Evolutionary conservation across 2,888 invertebrate species (phyloP).

Genomic region (Diadegma fenestrale): DNA sequence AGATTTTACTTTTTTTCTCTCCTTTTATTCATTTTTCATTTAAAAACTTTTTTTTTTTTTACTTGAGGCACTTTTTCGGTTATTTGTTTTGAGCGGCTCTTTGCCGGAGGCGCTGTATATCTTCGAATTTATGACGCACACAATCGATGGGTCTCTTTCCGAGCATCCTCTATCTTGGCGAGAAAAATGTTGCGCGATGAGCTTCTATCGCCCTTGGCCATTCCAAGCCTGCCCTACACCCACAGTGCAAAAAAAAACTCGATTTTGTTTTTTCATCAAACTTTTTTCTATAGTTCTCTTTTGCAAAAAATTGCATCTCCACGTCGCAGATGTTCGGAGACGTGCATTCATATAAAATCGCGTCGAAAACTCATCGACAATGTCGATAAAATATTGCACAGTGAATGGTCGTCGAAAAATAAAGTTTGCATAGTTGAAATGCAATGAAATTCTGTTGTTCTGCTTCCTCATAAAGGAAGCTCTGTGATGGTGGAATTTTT

Average conservation of each 20-base stretch:
- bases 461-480: no score
- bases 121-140: slow-evolving; percentile 18
- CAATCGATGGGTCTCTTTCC: slow-evolving; percentile 27
- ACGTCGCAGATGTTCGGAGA: no score
- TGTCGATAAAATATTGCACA: no score
- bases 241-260: no score
- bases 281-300: background rate
- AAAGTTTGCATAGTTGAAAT: no score
- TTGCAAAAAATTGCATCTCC: no score
- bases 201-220: background rate
- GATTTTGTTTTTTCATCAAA: background rate
- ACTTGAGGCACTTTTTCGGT: slow-evolving; percentile 28
- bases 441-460: no score
- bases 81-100: slow-evolving; percentile 46
- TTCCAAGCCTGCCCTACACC: background rate
- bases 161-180: background rate
- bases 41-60: background rate
- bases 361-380: no score
- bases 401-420: no score
- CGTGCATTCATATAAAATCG: no score
- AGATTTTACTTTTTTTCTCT: background rate
- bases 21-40: slow-evolving; percentile 28
- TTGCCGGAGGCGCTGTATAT: slow-evolving; percentile 35
- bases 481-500: no score
- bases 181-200: background rate